Evolutionary conservation across 2,113 vertebrate species (phyloP), one percentile per base, ranked within the genome.

Genomic region (Antechinus flavipes): DNA sequence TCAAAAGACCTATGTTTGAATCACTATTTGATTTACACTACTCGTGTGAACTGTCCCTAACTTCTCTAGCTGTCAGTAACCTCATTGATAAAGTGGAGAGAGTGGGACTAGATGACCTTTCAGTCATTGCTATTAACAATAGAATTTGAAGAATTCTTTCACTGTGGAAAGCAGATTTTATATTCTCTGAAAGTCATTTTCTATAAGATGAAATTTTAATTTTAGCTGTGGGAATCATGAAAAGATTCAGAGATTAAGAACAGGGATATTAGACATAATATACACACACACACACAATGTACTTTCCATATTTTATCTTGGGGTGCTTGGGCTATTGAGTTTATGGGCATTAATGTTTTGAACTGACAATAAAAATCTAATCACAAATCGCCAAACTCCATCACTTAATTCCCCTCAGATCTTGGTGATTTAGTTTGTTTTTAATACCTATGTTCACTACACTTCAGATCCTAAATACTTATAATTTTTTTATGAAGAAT

Each of bases 121-220:
- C 94, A 97, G 97, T 95, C 92, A 22, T 5, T 90, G 91, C 89
- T 95, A 95, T 96, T 96, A 97, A 96, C 97, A 97, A 96, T 58
- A 54, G 91, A 96, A 91, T 97, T 68, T 93, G 92, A 93, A 96
- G 96, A 90, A 93, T 93, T 35, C 58, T 94, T 76, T 92, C 94
- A 93, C 49, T n/a, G 30, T 53, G 27, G 54, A 61, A 92, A 94
- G 49, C 84, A 91, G 91, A 56, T 91, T 95, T 93, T 93, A 30
- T 92, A 58, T 95, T 96, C 94, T 93, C 96, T 52, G 46, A 84
- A 95, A 95, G 93, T 68, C 30, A 10, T 89, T 93, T 91, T 95
- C 94, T 96, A 58, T 94, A 95, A 96, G 93, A 95, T 91, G 95
- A 92, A 95, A 94, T 92, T 93, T 92, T 46, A 92, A 92, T 98